A percentile compares a stretch with the other conserved stretches of the same genome.
Conservation (phyloP, 2,888 invertebrate genomes). For the Drosophila lacicola region DNA sequence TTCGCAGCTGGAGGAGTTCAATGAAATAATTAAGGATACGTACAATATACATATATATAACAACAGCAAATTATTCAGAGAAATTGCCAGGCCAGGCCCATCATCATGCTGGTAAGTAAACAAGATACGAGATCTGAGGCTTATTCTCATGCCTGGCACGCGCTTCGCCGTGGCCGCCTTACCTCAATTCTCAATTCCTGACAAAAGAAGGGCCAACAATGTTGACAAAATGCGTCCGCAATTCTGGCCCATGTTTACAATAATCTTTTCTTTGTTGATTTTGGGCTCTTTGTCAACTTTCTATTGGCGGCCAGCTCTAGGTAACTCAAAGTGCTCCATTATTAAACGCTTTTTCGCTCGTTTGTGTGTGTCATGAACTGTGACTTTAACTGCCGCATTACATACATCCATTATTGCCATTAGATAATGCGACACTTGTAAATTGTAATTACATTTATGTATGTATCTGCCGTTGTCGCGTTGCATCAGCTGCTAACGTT, state of each 20-base stretch:
- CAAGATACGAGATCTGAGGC: not conserved
- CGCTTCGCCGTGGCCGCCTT: constrained; percentile 52
- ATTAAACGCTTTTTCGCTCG: constrained; percentile 41
- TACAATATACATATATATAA: constrained; percentile 9
- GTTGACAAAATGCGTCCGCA: constrained; percentile 16
- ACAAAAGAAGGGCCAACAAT: constrained; percentile 49
- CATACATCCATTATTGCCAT: constrained; percentile 43
- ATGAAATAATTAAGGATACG: constrained; percentile 68
- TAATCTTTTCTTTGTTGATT: constrained; percentile 5
- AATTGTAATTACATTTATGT: constrained; percentile 25
- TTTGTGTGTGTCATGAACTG: constrained; percentile 57
- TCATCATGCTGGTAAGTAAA: constrained; percentile 54
- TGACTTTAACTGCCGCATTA: constrained; percentile 52
- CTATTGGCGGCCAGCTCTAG: constrained; percentile 50
- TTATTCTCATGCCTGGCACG: constrained; percentile 56
- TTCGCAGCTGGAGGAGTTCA: constrained; percentile 51
- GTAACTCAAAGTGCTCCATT: constrained; percentile 37
- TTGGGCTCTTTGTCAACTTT: constrained; percentile 55
- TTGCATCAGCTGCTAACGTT: constrained; percentile 13
- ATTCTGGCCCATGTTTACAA: constrained; percentile 32
- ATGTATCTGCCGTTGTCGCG: constrained; percentile 6
- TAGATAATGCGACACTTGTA: constrained; percentile 58
- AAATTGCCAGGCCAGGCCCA: constrained; percentile 11
- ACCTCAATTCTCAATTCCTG: constrained; percentile 55
- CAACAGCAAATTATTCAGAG: constrained; percentile 23